Percentiles rank a stretch among this genome's conserved stretches.
Evolutionary conservation across 2,113 vertebrate genomes (phyloP).

Genomic region (Empidonax alnorum): DNA sequence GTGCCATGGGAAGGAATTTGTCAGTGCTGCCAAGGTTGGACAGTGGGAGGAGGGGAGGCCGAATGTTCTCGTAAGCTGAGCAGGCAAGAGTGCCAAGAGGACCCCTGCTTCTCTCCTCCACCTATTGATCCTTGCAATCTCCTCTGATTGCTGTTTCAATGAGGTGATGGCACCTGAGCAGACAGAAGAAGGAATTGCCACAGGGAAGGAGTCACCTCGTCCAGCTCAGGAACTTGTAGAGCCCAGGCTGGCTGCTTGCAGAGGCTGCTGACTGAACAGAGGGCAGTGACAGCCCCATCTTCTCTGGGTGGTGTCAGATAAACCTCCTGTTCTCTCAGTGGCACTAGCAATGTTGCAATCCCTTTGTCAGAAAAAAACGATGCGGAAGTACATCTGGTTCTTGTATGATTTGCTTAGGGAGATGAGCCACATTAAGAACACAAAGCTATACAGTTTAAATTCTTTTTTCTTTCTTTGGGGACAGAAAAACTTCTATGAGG

Average conservation of each 20-base stretch:
- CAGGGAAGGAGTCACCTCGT: background rate
- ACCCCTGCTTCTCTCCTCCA: background rate
- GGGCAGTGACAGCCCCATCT: background rate
- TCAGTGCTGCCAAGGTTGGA: fast-evolving
- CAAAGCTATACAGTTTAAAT: background rate
- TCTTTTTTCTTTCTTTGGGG: background rate
- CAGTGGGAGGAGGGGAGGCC: background rate
- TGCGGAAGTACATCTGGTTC: background rate
- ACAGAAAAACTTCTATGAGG: background rate
- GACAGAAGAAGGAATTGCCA: background rate
- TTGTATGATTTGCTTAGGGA: background rate
- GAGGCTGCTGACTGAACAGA: background rate
- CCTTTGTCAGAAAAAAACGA: background rate
- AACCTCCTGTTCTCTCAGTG: background rate
- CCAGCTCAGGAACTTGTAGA: fast-evolving
- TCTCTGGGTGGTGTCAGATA: background rate
- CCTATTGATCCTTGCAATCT: background rate
- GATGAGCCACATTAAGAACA: background rate
- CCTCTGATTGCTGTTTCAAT: background rate
- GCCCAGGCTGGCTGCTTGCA: background rate
- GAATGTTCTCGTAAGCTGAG: background rate
- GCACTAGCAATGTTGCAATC: background rate
- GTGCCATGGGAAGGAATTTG: background rate
- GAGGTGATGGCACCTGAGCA: fast-evolving
- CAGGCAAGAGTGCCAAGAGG: background rate